Base-by-base conservation (phyloP, 2,797 vertebrate genomes). In the Chelidonichthys spinosus region DNA sequence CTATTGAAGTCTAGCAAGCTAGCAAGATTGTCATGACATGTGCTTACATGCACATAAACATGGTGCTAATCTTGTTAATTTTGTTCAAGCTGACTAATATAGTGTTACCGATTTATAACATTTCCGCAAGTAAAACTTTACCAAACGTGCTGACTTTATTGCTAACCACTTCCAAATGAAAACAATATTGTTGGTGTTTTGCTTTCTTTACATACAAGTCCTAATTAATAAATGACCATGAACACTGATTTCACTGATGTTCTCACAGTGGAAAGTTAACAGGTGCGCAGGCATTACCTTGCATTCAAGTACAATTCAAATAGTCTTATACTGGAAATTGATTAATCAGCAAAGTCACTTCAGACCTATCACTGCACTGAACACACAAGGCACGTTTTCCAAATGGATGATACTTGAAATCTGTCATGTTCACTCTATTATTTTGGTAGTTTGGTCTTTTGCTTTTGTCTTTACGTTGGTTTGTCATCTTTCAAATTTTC, bases 31-130 rank as follows among this genome's bases (percentile, higher is more conserved):
- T 37, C 15, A 7, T 17, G 6, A 62, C 32, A 82, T 89, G 89
- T 86, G 69, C 76, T 84, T 80, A 58, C 18, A 65, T 33, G n/a
- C 6, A 49, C 79, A 53, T 81, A 33, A 63, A 56, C 52, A 5
- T 54, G 17, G n/a, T 43, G 53, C 11, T 62, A 25, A 13, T 59
- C 1, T 46, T 37, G 17, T 71, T 76, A 6, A 58, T 11, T 62
- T 49, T 44, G 43, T 18, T 50, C 1, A 58, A 72, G 42, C 8
- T 55, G 42, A 35, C 33, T 5, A 43, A 49, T 35, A 4, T n/a
- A 14, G 17, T 25, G 18, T 13, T 32, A 44, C 1, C 35, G 2
- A 54, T 66, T 5, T 36, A 6, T 15, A 47, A 59, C 11, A 6
- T 44, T 52, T 44, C 47, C 15, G 35, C 1, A 37, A 59, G 14